Percentiles rank a stretch among this genome's conserved stretches.
Conservation (phyloP, 2,888 invertebrate species). For the Zhuqinia jingwanae region DNA sequence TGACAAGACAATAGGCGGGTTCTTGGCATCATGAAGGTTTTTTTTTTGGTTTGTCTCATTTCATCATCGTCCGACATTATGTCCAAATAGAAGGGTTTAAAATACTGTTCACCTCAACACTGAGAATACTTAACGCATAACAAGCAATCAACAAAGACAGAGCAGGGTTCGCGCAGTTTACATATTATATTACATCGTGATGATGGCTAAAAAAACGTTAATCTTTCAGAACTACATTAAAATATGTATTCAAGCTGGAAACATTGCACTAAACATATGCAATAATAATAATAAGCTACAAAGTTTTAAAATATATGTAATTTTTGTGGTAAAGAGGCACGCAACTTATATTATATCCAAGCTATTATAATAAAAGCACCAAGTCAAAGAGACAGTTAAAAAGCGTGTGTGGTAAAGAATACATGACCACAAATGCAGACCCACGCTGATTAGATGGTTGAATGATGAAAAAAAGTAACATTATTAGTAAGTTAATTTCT, state of each 20-base stretch:
- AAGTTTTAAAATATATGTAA: too few relatives aligned
- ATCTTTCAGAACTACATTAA: too few relatives aligned
- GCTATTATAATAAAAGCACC: not conserved
- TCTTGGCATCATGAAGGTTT: constrained; percentile 60
- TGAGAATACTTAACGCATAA: not conserved
- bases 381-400: not conserved
- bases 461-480: not conserved
- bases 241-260: too few relatives aligned
- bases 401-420: constrained; percentile 1
- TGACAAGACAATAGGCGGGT: constrained; percentile 60
- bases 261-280: too few relatives aligned
- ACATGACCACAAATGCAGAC: constrained; percentile 46
- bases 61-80: constrained; percentile 41
- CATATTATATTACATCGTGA: too few relatives aligned
- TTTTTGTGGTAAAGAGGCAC: not conserved
- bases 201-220: too few relatives aligned
- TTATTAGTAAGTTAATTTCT: constrained; percentile 25
- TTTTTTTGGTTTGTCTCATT: constrained; percentile 52
- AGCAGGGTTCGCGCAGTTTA: too few relatives aligned
- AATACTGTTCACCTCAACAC: not conserved
- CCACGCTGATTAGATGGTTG: constrained; percentile 49
- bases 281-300: too few relatives aligned
- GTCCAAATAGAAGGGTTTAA: constrained; percentile 14
- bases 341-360: too few relatives aligned
- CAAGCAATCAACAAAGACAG: not conserved